Conservation (phyloP, 2,888 invertebrate species). For the Actias luna region DNA sequence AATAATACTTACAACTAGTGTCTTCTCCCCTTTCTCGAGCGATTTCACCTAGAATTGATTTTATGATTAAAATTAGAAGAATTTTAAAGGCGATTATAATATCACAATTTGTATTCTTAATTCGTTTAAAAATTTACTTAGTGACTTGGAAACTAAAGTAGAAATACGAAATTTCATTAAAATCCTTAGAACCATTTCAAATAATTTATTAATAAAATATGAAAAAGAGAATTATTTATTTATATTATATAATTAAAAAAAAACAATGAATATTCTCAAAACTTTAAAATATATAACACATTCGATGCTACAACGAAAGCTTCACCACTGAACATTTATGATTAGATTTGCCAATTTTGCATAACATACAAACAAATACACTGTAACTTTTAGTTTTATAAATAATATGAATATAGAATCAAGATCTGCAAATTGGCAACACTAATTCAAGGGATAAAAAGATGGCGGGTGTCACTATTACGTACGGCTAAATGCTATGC, state of each 20-base stretch:
- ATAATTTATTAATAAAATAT: conserved; percentile 10
- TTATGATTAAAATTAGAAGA: neutral
- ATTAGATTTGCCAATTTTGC: conserved; percentile 43
- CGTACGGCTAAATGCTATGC: conserved; percentile 67
- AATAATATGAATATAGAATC: neutral
- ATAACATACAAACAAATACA: conserved; percentile 16
- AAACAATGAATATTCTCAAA: neutral
- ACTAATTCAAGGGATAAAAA: conserved; percentile 37
- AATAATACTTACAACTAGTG: conserved; percentile 86
- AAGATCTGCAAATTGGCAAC: conserved; percentile 42
- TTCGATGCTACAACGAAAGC: conserved; percentile 68
- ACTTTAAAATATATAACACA: conserved; percentile 17
- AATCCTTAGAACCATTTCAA: too few species aligned
- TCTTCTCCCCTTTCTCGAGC: conserved; percentile 89
- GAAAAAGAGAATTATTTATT: too few species aligned
- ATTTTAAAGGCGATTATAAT: too few species aligned
- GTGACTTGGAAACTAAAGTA: too few species aligned
- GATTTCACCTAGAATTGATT: conserved; percentile 83
- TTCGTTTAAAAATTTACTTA: too few species aligned
- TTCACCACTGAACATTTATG: conserved; percentile 62
- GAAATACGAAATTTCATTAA: too few species aligned
- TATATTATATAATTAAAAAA: too few species aligned
- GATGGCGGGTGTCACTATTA: conserved; percentile 39
- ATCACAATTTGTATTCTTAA: too few species aligned
- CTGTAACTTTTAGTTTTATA: neutral